phyloP scores from a whole-genome alignment of 1,140 invertebrate species.

The Dreissena rostriformis region DNA sequence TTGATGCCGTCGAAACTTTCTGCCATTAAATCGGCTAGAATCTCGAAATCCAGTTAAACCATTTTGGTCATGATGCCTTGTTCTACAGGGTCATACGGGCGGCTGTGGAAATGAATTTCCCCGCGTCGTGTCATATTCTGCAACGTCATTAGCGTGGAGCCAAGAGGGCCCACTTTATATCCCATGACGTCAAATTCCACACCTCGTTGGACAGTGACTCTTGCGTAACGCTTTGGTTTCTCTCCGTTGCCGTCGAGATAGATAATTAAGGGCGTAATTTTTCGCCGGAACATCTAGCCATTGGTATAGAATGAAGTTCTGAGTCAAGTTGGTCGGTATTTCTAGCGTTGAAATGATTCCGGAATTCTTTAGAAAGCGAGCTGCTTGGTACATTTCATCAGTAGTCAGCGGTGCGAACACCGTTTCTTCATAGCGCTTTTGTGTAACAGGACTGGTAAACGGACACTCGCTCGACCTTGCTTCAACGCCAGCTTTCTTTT shows the following conservation, averaged over 20 bases:
- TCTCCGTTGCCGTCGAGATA: slow-evolving; percentile 26
- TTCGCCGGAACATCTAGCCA: slow-evolving; percentile 25
- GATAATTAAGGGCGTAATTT: slow-evolving; percentile 21
- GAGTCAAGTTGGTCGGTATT: background rate
- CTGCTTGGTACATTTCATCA: slow-evolving; percentile 38
- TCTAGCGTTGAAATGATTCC: slow-evolving; percentile 23
- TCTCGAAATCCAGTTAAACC: background rate
- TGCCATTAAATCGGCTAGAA: slow-evolving; percentile 11
- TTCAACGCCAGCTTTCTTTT: background rate
- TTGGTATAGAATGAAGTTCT: slow-evolving; percentile 45
- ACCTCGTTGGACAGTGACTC: slow-evolving; percentile 38
- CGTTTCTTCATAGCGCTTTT: slow-evolving; percentile 27
- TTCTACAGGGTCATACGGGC: slow-evolving; percentile 34
- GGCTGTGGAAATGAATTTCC: slow-evolving; percentile 37
- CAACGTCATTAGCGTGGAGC: background rate
- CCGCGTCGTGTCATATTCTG: background rate
- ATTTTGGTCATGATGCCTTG: slow-evolving; percentile 7
- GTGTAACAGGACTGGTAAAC: slow-evolving; percentile 7
- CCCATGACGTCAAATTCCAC: slow-evolving; percentile 37
- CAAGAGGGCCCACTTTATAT: slow-evolving; percentile 50
- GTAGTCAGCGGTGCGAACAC: slow-evolving; percentile 37
- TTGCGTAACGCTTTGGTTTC: slow-evolving; percentile 28
- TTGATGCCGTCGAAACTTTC: slow-evolving; percentile 49
- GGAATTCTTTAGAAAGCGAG: background rate
- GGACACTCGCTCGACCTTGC: background rate